A percentile compares a stretch with the other conserved stretches of the same genome.
phyloP scores from a whole-genome alignment of 2,797 vertebrate species.

The Squalus acanthias region DNA sequence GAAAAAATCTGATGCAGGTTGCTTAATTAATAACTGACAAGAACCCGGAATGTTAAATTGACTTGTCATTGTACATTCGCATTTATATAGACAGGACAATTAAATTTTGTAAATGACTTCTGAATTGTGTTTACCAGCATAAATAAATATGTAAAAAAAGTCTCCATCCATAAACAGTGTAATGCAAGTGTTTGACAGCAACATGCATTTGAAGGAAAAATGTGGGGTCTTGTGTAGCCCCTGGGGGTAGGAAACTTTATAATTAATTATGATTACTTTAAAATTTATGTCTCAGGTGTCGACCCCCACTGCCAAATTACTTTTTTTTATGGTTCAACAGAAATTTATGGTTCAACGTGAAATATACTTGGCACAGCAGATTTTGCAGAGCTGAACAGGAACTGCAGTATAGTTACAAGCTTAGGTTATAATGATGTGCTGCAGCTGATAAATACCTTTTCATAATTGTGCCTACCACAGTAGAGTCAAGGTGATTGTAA shows the following conservation, averaged over 20 bases:
- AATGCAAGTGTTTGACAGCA: not conserved
- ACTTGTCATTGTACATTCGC: not conserved
- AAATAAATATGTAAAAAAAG: not conserved
- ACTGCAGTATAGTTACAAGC: conserved; percentile 8
- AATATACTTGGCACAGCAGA: conserved; percentile 17
- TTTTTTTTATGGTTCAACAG: not conserved
- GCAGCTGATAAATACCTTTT: not conserved
- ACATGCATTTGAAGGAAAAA: not conserved
- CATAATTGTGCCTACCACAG: conserved; percentile 3
- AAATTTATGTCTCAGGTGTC: conserved; percentile 2
- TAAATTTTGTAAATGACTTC: conserved; percentile 10
- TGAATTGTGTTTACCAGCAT: conserved; percentile 7
- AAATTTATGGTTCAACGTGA: conserved; percentile 4
- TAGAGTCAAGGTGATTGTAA: conserved; percentile 23
- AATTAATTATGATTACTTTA: conserved; percentile 31
- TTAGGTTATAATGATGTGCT: not conserved
- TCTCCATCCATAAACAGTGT: not conserved
- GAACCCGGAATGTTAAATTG: not conserved
- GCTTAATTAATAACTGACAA: not conserved
- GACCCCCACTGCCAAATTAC: not conserved
- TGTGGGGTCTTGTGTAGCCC: not conserved
- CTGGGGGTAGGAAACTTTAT: not conserved
- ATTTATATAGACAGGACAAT: not conserved
- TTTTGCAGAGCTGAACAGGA: not conserved
- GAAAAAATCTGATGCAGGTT: not conserved